Base-by-base conservation (phyloP, 1,140 invertebrate genomes). In the Macrobrachium nipponense region DNA sequence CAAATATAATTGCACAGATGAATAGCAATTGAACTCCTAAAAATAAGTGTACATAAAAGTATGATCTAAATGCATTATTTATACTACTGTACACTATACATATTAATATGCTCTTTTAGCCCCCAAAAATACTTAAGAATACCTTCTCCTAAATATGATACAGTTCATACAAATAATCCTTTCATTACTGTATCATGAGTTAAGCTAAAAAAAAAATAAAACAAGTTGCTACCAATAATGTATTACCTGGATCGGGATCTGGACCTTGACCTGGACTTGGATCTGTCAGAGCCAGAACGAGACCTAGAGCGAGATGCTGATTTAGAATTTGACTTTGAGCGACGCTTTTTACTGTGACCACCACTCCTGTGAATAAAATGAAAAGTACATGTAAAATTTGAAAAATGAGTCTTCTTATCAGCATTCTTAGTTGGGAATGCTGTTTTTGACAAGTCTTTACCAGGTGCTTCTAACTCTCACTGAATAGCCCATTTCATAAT, bases 331-430 rank as follows among this genome's bases (percentile, higher is more conserved):
- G 91, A 93, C 87, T 92, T 91, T 58, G 91, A 93, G 83, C 92
- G 93, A 85, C 93, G 92, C 88, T 92, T 93, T 87, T 91, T 93
- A 92, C 86, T 92, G 92, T 20, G 90, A 90, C 93, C 93, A 89
- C 92, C 92, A 90, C 93, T 93, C 91, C 93, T 92, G 79, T 93
- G 94, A 90, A 15, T 15, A 5, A 59, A 18, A 78, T 10, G 8
- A 51, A 70, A 14, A 70, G 4, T 27, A 20, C 20, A 14, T 68
- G 8, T 8, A 27, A 36, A 14, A 20, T 70, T 36, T 36, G 27
- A 36, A 36, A 36, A 2, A 36, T 36, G 27, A 36, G 4, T 36
- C 27, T 36, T 36, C 27, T 4, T 36, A 36, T 36, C 1, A 36
- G 27, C 27, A 36, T 36, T 4, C 27, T 4, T 4, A 36, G 4